Conservation (phyloP, 2,888 invertebrate species). For the Luperina testacea region DNA sequence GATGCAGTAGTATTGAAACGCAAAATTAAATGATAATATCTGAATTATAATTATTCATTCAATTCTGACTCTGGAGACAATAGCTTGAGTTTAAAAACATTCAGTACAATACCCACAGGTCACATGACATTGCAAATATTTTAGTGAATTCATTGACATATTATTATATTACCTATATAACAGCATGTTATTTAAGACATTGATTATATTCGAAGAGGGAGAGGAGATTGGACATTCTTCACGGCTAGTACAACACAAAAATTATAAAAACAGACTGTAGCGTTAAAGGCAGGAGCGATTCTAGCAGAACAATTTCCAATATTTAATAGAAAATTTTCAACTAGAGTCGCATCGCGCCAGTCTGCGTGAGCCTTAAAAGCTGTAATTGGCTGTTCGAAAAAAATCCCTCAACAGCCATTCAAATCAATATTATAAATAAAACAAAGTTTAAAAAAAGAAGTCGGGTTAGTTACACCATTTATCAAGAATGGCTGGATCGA, state of each 20-base stretch:
- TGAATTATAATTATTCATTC: conserved; percentile 1
- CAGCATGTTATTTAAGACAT: neutral
- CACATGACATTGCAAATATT: conserved; percentile 22
- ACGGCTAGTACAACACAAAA: neutral
- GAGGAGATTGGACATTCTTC: neutral
- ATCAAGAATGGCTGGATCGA: too few relatives aligned
- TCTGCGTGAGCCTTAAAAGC: too few relatives aligned
- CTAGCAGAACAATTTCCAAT: too few relatives aligned
- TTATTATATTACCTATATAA: neutral
- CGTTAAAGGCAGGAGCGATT: too few relatives aligned
- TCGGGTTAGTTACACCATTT: too few relatives aligned
- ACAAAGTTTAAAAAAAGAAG: too few relatives aligned
- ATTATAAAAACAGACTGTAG: neutral
- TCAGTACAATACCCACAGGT: neutral
- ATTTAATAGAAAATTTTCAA: too few relatives aligned
- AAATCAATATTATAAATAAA: too few relatives aligned
- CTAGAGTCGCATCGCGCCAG: too few relatives aligned
- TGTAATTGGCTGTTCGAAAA: too few relatives aligned
- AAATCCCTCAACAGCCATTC: neutral
- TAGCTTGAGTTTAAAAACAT: conserved; percentile 31
- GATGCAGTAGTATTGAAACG: conserved; percentile 3
- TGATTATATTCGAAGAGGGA: neutral
- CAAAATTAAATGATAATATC: conserved; percentile 20
- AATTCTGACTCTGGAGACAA: conserved; percentile 10
- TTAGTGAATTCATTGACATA: neutral